Base-by-base conservation (phyloP, 2,888 invertebrate genomes). In the Asteroscopus sphinx region DNA sequence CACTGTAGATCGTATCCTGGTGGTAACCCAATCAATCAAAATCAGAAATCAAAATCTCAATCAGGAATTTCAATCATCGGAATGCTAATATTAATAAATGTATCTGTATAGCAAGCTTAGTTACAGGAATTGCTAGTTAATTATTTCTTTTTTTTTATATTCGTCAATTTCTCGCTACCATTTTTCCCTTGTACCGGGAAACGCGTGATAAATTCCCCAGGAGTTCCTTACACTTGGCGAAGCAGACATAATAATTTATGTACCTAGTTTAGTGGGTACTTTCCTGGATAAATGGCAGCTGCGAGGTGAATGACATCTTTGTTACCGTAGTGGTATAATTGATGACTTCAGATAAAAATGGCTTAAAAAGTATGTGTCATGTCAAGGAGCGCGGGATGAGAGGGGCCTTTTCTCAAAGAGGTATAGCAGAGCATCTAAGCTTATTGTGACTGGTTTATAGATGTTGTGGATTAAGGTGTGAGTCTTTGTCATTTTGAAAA, bases 221-320 rank as follows among this genome's bases (percentile, higher is more conserved):
- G 89, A 92, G 92, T 92, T 92, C 87, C 91, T 89, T 89, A 90
- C 92, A 90, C 92, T 91, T 88, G 87, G 89, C 81, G 87, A 83
- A 86, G 91, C 91, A 91, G 92, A 91, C 92, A 91, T 92, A 93
- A 93, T 93, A 92, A 93, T 93, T 91, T 93, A 93, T 92, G 92
- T 92, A 85, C 90, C 91, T 93, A 93, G 92, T 93, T 93, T 93
- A 92, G 90, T 88, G 89, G 88, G 87, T 88, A 86, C 90, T 91
- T 89, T 86, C 81, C 78, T 82, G 86, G 86, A 92, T 92, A 88
- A 88, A 92, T 90, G 89, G 91, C 83, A 74, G 80, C 78, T 79
- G 80, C 74, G 85, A 87, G 91, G 91, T 90, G 92, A 92, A 90
- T 85, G 93, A 92, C 93, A 89, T 91, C 92, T 90, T 85, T 89